Evolutionary conservation across 1,140 invertebrate species (phyloP).

Genomic region (Globodera rostochiensis): DNA sequence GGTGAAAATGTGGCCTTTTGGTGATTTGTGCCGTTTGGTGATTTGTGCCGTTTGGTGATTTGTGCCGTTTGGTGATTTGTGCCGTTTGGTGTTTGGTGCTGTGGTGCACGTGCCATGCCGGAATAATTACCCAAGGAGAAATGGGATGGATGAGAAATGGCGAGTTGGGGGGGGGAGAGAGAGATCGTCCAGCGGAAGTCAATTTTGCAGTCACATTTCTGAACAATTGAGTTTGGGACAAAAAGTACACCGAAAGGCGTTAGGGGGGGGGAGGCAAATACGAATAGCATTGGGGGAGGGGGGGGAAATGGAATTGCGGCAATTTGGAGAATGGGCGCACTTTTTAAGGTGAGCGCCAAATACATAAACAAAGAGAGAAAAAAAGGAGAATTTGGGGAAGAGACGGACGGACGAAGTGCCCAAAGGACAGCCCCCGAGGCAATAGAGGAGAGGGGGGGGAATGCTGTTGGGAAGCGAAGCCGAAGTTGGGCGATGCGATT

Average conservation of each 20-base stretch:
- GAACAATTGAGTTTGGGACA: conserved; percentile 8
- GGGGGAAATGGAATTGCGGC: too few species aligned
- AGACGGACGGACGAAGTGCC: background rate
- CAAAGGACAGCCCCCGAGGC: background rate
- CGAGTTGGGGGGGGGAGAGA: background rate
- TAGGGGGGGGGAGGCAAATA: background rate
- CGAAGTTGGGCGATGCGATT: conserved; percentile 12
- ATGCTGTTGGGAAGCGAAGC: background rate
- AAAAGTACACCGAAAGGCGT: background rate
- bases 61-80: background rate
- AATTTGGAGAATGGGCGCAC: background rate
- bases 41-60: background rate
- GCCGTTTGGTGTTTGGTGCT: conserved; percentile 21
- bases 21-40: background rate
- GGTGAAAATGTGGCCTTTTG: background rate
- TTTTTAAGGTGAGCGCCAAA: background rate
- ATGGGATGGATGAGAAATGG: conserved; percentile 21
- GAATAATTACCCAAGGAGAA: conserved; percentile 38
- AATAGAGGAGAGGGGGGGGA: background rate
- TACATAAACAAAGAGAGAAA: conserved; percentile 15
- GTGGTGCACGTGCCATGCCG: conserved; percentile 11
- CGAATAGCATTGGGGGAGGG: background rate
- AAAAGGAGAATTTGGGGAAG: conserved; percentile 17
- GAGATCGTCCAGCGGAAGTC: conserved; percentile 32
- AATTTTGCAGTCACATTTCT: conserved; percentile 38